A percentile compares a stretch with the other conserved stretches of the same genome.
Evolutionary conservation across 2,113 vertebrate species (phyloP).

Genomic region (Osmerus eperlanus): DNA sequence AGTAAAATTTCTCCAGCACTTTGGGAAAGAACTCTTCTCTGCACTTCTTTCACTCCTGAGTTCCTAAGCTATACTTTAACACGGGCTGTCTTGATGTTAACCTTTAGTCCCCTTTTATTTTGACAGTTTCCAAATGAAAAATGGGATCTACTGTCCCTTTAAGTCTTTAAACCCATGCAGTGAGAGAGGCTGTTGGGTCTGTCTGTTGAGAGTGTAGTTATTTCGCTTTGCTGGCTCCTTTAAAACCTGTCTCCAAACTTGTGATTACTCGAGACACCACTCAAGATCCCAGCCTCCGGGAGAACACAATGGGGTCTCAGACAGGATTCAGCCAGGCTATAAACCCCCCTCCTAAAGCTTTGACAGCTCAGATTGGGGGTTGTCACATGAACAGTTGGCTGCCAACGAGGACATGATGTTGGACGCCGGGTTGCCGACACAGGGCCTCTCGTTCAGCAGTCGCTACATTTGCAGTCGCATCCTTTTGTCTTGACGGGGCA

Average conservation of each 20-base stretch:
- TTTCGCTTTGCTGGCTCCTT: conserved; percentile 5
- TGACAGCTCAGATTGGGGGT: neutral
- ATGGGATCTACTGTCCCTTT: conserved; percentile 22
- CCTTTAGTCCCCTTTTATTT: conserved; percentile 15
- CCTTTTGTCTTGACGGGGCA: too few relatives aligned
- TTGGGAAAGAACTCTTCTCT: conserved; percentile 14
- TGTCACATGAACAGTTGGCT: neutral
- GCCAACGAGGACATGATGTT: neutral
- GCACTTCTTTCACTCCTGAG: conserved; percentile 13
- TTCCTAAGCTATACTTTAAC: conserved; percentile 21
- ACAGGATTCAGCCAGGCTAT: neutral
- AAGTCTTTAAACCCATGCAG: conserved; percentile 26
- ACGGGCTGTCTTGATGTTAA: conserved; percentile 14
- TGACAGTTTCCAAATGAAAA: conserved; percentile 36
- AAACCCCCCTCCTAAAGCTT: neutral
- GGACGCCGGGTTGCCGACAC: too few relatives aligned
- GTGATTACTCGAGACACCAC: conserved; percentile 8
- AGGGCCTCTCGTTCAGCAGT: too few relatives aligned
- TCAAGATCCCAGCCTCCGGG: conserved; percentile 7
- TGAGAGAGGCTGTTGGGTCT: neutral
- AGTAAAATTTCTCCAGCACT: neutral
- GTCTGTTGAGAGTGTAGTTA: conserved; percentile 5
- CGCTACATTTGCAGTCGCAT: too few relatives aligned
- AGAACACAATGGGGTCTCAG: neutral
- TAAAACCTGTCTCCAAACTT: conserved; percentile 22